Base-by-base conservation (phyloP, 1,140 invertebrate species). In the Pentalonia nigronervosa region DNA sequence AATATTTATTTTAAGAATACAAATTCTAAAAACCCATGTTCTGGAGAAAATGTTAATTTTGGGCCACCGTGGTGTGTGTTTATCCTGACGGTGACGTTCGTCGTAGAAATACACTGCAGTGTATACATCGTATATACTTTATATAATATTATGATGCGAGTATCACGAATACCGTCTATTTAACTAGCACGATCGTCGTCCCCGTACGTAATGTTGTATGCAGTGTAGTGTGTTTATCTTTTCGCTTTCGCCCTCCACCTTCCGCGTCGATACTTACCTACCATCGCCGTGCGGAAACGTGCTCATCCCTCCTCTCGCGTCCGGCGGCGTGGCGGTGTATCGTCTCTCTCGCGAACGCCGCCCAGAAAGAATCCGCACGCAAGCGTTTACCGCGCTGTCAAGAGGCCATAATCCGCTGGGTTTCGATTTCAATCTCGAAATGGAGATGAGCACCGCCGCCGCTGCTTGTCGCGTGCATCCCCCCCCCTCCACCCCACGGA, bases 401-500 rank as follows among this genome's bases (percentile, higher is more conserved):
- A 91, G 83, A 91, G 90, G 67, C 91, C 50, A 86, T 93, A 93
- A 93, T 93, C 91, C 91, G 7, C 34, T 30, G 76, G 67, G 91
- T 92, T 83, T 83, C 67, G 91, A 86, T 93, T 93, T 93, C 81
- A 93, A 93, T 93, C 81, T 93, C 48, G 91, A 93, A 93, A 93
- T 93, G 91, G 91, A 93, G 91, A 93, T 56, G 91, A 93, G 76
- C 76, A 45, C 76, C 34, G 50, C 25, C 34, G 23, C 20, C 23
- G 88, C 23, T 17, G 36, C 53, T 41, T 45, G 23, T 41, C 14
- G 34, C 34, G 48, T 83, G 30, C 50, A 83, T 53, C 83, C 21
- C 41, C 1, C 34, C 81, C 50, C 41, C 41, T 4, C 41, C 41
- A 41, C 41, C 4, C 41, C 4, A 9, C 53, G 21, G 67, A 50